Percentiles rank a stretch among this genome's conserved stretches.
These are phyloP conservation scores for Aradophagus sp. DNA, from an alignment of 1,140 invertebrate species.

Conservation along the genomic window DNA sequence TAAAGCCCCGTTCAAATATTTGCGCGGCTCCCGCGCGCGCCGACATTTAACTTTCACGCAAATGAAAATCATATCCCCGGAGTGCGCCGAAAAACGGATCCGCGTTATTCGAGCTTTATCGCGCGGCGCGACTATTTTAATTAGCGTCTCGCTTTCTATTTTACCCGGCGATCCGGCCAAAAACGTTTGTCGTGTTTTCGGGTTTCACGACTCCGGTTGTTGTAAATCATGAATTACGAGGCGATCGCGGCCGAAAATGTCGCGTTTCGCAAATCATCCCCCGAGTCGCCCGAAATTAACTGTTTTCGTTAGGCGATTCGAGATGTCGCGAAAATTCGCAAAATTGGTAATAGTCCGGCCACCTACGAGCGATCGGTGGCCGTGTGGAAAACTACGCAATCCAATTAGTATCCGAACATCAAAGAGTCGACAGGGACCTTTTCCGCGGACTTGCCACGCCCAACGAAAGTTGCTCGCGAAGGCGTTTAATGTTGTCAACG, in stretches of 20 bases:
- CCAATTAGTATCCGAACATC: slow-evolving; percentile 55
- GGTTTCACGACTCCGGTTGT: slow-evolving; percentile 39
- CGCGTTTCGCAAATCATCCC: no score
- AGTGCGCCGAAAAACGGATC: slow-evolving; percentile 24
- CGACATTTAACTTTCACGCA: slow-evolving; percentile 48
- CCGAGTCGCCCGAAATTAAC: no score
- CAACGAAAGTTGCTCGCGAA: slow-evolving; percentile 24
- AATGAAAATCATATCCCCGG: slow-evolving; percentile 48
- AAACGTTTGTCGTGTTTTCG: slow-evolving; percentile 55
- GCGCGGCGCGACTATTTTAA: slow-evolving; percentile 47
- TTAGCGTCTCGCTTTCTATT: slow-evolving; percentile 50
- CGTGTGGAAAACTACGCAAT: slow-evolving; percentile 57
- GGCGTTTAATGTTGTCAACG: slow-evolving; percentile 42
- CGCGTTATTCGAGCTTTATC: slow-evolving; percentile 48
- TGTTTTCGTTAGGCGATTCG: no score
- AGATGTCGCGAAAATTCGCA: slow-evolving; percentile 15
- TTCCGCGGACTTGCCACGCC: slow-evolving; percentile 44
- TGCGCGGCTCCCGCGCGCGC: slow-evolving; percentile 9
- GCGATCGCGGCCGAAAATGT: slow-evolving; percentile 43
- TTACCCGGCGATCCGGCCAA: slow-evolving; percentile 33
- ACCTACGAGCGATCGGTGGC: slow-evolving; percentile 48
- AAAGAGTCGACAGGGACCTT: slow-evolving; percentile 47
- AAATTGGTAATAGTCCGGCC: slow-evolving; percentile 45
- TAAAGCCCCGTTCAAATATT: slow-evolving; percentile 52
- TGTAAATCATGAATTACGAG: slow-evolving; percentile 51